Conservation (phyloP, 2,113 vertebrate genomes). For the Monopterus albus region DNA sequence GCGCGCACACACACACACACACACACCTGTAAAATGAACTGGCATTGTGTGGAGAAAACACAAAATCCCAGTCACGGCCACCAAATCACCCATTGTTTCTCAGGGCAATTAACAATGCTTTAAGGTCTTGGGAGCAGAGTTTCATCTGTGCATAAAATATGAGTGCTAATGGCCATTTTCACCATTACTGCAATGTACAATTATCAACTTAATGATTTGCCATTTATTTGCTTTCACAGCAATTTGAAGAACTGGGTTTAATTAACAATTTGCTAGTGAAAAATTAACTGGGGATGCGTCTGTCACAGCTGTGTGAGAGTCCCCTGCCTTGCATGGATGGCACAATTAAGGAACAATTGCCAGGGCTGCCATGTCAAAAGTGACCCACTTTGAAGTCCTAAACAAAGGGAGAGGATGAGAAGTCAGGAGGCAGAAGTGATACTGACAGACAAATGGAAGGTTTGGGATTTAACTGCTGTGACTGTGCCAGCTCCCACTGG, state of each 20-base stretch:
- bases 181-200: slow-evolving; percentile 73
- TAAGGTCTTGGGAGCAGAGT: slow-evolving; percentile 52
- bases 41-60: background rate
- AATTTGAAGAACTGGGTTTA: slow-evolving; percentile 73
- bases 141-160: slow-evolving; percentile 74
- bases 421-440: slow-evolving; percentile 15
- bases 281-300: slow-evolving; percentile 73
- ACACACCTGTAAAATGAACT: background rate
- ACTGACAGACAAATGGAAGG: slow-evolving; percentile 53
- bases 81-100: slow-evolving; percentile 13
- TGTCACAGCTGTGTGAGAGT: slow-evolving; percentile 54
- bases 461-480: slow-evolving; percentile 32
- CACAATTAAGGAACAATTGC: slow-evolving; percentile 61
- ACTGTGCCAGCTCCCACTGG: slow-evolving; percentile 13
- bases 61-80: background rate
- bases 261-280: slow-evolving; percentile 75
- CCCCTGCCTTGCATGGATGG: slow-evolving; percentile 47
- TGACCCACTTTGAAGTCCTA: slow-evolving; percentile 55
- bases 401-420: background rate
- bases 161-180: slow-evolving; percentile 76
- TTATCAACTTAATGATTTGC: slow-evolving; percentile 77
- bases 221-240: slow-evolving; percentile 72
- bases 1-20: background rate
- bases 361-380: slow-evolving; percentile 49
- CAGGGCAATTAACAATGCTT: slow-evolving; percentile 37